phyloP scores from a whole-genome alignment of 2,113 vertebrate genomes.

The Seriola quinqueradiata region DNA sequence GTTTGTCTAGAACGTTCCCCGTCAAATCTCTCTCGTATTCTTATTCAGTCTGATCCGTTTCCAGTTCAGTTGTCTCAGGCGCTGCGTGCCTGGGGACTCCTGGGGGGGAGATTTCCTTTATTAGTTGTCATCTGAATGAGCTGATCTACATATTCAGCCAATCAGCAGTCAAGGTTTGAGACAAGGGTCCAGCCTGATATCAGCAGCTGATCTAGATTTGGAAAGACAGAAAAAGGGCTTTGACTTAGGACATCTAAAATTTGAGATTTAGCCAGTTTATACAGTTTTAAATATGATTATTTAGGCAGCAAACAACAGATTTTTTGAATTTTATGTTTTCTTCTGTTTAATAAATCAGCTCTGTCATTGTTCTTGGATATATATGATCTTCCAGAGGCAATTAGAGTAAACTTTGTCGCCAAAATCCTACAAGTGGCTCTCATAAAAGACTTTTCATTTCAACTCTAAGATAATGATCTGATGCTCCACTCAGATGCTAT shows the following conservation, averaged over 20 bases:
- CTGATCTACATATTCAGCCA: conserved; percentile 81
- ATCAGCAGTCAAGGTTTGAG: conserved; percentile 70
- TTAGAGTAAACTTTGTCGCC: background rate
- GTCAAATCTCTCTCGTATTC: conserved; percentile 31
- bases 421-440: conserved; percentile 24
- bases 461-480: background rate
- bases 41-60: conserved; percentile 50
- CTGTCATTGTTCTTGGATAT: background rate
- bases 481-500: background rate
- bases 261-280: background rate
- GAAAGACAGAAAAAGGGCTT: conserved; percentile 38
- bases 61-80: conserved; percentile 62
- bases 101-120: conserved; percentile 71
- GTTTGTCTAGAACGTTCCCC: conserved; percentile 45
- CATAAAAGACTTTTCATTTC: background rate
- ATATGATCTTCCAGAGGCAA: background rate
- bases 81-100: conserved; percentile 55
- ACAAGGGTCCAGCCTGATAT: conserved; percentile 68
- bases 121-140: conserved; percentile 76
- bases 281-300: background rate
- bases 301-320: background rate
- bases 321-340: background rate
- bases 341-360: background rate
- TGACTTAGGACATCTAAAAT: background rate
- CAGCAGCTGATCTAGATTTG: conserved; percentile 70